These are phyloP conservation scores for Pollimyrus isidori DNA, from an alignment of 2,113 vertebrate genomes.

Conservation along the genomic window DNA sequence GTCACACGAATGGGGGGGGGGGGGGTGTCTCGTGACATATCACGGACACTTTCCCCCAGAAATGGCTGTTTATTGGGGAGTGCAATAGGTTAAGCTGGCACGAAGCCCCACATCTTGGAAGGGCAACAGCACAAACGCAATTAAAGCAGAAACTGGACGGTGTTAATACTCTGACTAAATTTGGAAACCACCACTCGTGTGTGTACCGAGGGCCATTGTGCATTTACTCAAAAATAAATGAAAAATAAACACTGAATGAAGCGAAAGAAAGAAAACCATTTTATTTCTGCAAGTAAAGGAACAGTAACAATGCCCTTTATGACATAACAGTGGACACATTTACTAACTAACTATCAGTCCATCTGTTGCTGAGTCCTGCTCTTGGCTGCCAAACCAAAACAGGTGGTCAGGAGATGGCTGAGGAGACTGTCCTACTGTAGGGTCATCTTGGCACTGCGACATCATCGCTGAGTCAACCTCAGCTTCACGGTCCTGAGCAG, in stretches of 20 bases:
- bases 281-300: neutral
- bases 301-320: neutral
- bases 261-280: neutral
- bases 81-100: slow-evolving; percentile 72
- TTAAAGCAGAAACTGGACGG: slow-evolving; percentile 30
- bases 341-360: neutral
- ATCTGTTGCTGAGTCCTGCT: neutral
- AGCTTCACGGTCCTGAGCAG: neutral
- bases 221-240: neutral
- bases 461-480: neutral
- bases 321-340: neutral
- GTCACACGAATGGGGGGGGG: slow-evolving; percentile 48
- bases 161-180: neutral
- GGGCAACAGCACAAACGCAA: slow-evolving; percentile 23
- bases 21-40: slow-evolving; percentile 68
- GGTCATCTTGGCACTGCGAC: neutral
- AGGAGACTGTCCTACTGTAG: neutral
- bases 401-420: neutral
- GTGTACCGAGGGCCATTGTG: neutral
- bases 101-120: slow-evolving; percentile 36
- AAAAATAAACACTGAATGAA: neutral
- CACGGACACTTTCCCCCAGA: slow-evolving; percentile 63
- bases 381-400: neutral
- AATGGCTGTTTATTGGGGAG: slow-evolving; percentile 60
- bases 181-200: neutral